Base-by-base conservation (phyloP, 2,113 vertebrate genomes). In the Salvelinus alpinus region DNA sequence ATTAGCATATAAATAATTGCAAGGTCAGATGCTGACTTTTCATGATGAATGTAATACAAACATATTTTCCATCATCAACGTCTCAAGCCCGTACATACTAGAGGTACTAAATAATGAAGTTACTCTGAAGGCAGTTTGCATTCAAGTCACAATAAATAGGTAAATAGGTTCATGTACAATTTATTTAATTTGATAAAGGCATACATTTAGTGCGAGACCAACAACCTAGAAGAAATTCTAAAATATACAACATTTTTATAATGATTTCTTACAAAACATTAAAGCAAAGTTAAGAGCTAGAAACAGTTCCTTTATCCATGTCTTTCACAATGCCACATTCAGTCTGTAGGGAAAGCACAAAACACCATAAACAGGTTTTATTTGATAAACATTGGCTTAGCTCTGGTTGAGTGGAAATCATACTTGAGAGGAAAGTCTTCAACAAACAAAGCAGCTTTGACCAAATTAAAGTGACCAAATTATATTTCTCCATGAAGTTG, bases 181-280 rank as follows among this genome's bases (percentile, higher is more conserved):
- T 86, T 89, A 89, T 93, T 94, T 90, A 70, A 88, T 91, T 89
- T 89, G 88, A 91, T 92, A 92, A 93, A 93, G 89, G 84, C 88
- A 88, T 91, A 93, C 90, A 92, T 73, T 75, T 74, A 76, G 69
- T 64, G 78, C 78, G 80, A 81, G 77, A 86, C 71, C 83, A 73
- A 80, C 73, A 82, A 74, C 51, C 16, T 78, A 68, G 71, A 82
- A 77, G 60, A 78, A 79, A 77, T 80, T 75, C 67, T 69, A 34
- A 85, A 81, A 81, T 80, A 74, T 79, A 82, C 16, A 59, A 82
- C 16, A 59, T 74, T 74, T 48, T 81, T 66, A 66, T 47, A 34
- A 64, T 62, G 60, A 59, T 72, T 22, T 76, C 57, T 73, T 78
- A 85, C 82, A 86, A 89, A 91, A 88, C 84, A 85, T 82, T 71